Evolutionary conservation across 2,797 vertebrate species (phyloP).

Genomic region (Vultur gryphus): DNA sequence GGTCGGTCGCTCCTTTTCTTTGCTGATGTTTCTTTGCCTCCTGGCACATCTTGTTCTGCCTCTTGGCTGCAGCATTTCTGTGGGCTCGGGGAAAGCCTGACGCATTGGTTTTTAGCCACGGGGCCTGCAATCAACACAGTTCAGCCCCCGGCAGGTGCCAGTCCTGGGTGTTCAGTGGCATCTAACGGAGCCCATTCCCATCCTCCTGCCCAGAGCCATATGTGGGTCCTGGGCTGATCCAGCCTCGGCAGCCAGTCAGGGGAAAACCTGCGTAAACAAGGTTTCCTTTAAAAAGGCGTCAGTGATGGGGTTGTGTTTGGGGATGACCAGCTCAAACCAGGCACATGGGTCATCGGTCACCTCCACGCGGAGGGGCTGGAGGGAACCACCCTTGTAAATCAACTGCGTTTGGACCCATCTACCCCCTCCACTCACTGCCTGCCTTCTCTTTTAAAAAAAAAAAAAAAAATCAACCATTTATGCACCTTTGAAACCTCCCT

Average conservation of each 20-base stretch:
- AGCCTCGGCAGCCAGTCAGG: not conserved
- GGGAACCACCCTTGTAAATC: not conserved
- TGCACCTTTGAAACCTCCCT: not conserved
- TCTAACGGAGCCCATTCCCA: not conserved
- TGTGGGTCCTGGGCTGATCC: not conserved
- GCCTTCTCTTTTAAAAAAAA: not conserved
- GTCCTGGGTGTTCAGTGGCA: not conserved
- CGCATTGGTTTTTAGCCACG: fast-evolving
- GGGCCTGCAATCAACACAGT: not conserved
- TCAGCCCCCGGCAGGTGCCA: fast-evolving
- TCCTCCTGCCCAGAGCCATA: not conserved
- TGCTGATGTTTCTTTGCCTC: not conserved
- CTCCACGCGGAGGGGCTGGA: not conserved
- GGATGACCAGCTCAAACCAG: not conserved
- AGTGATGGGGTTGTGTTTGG: not conserved
- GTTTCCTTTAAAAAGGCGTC: not conserved
- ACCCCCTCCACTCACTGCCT: not conserved
- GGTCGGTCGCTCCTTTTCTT: not conserved
- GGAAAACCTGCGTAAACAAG: not conserved
- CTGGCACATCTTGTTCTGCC: not conserved
- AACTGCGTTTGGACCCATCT: not conserved
- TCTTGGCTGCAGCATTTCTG: not conserved
- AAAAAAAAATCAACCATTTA: not conserved
- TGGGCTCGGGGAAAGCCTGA: not conserved
- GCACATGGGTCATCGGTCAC: fast-evolving